phyloP scores from a whole-genome alignment of 2,888 invertebrate species.

The Tachystola acroxantha region DNA sequence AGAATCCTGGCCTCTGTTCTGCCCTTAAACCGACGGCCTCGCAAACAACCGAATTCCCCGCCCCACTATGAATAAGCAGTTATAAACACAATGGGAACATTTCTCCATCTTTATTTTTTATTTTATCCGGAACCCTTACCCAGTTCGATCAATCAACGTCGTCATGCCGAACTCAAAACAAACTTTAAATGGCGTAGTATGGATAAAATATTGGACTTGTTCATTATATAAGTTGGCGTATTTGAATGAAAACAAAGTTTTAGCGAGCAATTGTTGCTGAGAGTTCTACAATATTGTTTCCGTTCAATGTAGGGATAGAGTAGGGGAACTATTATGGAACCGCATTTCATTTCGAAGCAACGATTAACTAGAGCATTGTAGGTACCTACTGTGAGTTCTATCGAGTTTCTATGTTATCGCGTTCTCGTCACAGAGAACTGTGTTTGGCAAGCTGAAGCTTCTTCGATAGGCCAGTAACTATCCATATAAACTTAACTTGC shows the following conservation, averaged over 20 bases:
- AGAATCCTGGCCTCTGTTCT: no score
- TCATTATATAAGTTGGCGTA: slow-evolving; percentile 4
- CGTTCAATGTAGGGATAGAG: not conserved
- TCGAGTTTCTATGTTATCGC: no score
- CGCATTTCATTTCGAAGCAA: no score
- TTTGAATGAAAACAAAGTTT: slow-evolving; percentile 12
- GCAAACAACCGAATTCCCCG: no score
- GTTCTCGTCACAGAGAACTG: no score
- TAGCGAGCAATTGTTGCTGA: slow-evolving; percentile 7
- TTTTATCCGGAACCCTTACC: slow-evolving; percentile 2
- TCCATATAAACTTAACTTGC: no score
- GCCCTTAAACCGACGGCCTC: no score
- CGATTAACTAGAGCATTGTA: no score
- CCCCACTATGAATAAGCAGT: slow-evolving; percentile 3
- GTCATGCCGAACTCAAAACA: slow-evolving; percentile 3
- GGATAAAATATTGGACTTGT: slow-evolving; percentile 2
- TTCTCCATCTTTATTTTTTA: not conserved
- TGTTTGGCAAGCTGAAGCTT: no score
- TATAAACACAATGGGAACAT: slow-evolving; percentile 1
- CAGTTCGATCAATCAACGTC: slow-evolving; percentile 4
- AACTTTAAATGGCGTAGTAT: slow-evolving; percentile 5
- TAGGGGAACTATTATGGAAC: no score
- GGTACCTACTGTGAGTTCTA: no score
- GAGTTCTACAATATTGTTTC: slow-evolving; percentile 9
- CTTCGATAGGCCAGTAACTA: no score